A percentile compares a stretch with the other conserved stretches of the same genome.
These are phyloP conservation scores for Cyphomyrmex costatus DNA, from an alignment of 1,140 invertebrate genomes.

Conservation along the genomic window DNA sequence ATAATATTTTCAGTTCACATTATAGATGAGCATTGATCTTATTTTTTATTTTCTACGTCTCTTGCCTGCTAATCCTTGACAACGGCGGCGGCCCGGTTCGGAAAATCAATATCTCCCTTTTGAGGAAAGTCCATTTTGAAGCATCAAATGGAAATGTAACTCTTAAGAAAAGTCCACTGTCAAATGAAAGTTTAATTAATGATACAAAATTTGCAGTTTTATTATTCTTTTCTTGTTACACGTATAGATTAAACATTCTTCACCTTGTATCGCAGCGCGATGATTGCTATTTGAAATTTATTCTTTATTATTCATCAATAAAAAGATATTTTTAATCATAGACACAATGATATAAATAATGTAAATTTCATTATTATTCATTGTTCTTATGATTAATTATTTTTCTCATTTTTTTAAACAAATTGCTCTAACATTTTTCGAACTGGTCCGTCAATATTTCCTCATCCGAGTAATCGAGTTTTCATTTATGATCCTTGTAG, in stretches of 20 bases:
- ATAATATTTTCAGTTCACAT: constrained; percentile 88
- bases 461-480: background rate
- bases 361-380: background rate
- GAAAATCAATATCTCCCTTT: constrained; percentile 55
- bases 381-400: background rate
- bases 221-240: background rate
- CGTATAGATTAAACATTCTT: background rate
- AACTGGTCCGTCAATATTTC: constrained; percentile 2
- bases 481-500: constrained; percentile 11
- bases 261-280: background rate
- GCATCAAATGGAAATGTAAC: constrained; percentile 35
- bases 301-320: background rate
- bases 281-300: background rate
- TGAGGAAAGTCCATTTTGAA: constrained; percentile 54
- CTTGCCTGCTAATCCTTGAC: constrained; percentile 56
- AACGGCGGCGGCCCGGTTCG: constrained; percentile 36
- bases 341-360: background rate
- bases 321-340: background rate
- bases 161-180: constrained; percentile 50
- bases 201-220: background rate
- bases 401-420: background rate
- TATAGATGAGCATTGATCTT: constrained; percentile 83
- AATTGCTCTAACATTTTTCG: background rate
- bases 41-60: constrained; percentile 75
- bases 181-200: background rate